A percentile compares a stretch with the other conserved stretches of the same genome.
phyloP scores from a whole-genome alignment of 2,888 invertebrate species.

The Sarcophaga rosellei region DNA sequence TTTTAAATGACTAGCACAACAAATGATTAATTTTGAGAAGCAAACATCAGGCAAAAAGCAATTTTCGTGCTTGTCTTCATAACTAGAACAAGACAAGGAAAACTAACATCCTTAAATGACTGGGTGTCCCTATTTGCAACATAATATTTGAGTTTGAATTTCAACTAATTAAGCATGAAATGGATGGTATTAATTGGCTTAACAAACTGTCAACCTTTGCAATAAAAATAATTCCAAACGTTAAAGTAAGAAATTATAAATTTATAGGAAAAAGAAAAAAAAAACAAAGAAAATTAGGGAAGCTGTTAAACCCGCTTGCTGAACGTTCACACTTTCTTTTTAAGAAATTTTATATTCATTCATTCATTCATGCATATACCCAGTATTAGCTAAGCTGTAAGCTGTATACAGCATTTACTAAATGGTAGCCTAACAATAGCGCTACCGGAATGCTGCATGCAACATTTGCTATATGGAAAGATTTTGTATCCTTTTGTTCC shows the following conservation, averaged over 20 bases:
- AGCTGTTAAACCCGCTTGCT: slow-evolving; percentile 15
- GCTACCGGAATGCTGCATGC: slow-evolving; percentile 35
- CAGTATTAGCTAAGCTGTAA: not conserved
- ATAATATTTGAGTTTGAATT: not conserved
- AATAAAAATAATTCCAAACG: not conserved
- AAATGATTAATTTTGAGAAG: slow-evolving; percentile 60
- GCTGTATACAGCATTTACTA: not conserved
- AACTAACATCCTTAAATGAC: too few relatives aligned
- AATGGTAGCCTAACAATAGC: slow-evolving; percentile 9
- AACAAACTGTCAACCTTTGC: not conserved
- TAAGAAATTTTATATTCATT: slow-evolving; percentile 23
- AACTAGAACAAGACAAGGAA: too few relatives aligned
- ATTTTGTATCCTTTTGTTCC: slow-evolving; percentile 57
- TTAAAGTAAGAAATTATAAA: not conserved
- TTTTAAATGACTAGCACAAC: slow-evolving; percentile 43
- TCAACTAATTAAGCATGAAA: not conserved
- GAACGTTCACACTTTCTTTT: slow-evolving; percentile 5
- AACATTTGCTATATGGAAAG: slow-evolving; percentile 23
- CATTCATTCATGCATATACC: slow-evolving; percentile 14
- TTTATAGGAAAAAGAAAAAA: not conserved
- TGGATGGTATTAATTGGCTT: not conserved
- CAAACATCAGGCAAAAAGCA: slow-evolving; percentile 19
- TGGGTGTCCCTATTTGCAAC: not conserved
- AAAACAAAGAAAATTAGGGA: not conserved
- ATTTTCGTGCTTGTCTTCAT: too few relatives aligned